Evolutionary conservation across 2,888 invertebrate genomes (phyloP).

Genomic region (Neoaliturus tenellus): DNA sequence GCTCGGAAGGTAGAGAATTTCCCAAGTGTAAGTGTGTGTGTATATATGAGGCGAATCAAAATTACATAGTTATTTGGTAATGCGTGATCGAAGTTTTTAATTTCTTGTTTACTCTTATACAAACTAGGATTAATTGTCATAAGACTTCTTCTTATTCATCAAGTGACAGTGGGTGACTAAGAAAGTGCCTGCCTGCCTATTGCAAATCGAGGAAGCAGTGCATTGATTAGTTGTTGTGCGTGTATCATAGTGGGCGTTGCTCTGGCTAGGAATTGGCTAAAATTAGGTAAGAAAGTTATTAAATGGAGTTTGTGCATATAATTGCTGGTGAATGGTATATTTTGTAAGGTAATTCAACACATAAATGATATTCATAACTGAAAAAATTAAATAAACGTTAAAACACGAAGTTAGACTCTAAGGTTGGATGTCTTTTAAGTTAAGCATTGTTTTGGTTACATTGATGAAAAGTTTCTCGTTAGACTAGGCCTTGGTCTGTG

Average conservation of each 20-base stretch:
- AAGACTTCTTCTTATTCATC: neutral
- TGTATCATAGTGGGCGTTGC: neutral
- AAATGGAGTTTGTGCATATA: too few relatives aligned
- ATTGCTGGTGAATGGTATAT: too few relatives aligned
- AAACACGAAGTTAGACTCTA: too few relatives aligned
- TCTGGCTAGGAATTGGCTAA: neutral
- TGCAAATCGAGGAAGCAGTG: conserved; percentile 4
- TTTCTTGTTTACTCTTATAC: neutral
- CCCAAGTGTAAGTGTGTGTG: neutral
- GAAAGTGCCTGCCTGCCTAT: neutral
- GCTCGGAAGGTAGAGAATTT: neutral
- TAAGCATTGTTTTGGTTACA: too few relatives aligned
- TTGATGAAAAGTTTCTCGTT: too few relatives aligned
- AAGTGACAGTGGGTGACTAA: neutral
- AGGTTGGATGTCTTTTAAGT: too few relatives aligned
- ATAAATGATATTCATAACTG: too few relatives aligned
- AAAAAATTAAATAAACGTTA: too few relatives aligned
- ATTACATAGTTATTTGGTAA: too few relatives aligned
- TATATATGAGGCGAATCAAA: neutral
- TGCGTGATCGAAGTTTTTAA: neutral
- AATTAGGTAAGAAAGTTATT: neutral
- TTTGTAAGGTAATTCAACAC: too few relatives aligned
- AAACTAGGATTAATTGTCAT: neutral
- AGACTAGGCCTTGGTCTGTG: too few relatives aligned
- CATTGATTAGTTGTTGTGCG: neutral